A percentile compares a stretch with the other conserved stretches of the same genome.
Conservation (phyloP, 2,888 invertebrate genomes). For the Petrolisthes cinctipes region DNA sequence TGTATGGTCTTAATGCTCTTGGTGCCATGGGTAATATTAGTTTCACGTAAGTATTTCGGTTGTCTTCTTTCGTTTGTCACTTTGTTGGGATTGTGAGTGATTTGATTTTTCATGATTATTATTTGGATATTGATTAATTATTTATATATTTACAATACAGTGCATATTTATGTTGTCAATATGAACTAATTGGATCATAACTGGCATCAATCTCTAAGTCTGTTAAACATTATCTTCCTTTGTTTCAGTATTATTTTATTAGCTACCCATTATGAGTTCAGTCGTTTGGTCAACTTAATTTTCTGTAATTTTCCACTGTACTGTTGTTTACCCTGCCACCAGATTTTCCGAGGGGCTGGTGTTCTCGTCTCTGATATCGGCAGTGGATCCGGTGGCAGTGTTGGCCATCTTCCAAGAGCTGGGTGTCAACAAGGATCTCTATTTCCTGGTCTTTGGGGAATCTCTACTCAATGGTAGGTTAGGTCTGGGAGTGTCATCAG, state of each 20-base stretch:
- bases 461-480: conserved; percentile 73
- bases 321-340: neutral
- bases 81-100: too few relatives aligned
- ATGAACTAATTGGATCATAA: too few relatives aligned
- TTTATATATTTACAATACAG: too few relatives aligned
- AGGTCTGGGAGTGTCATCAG: neutral
- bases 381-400: conserved; percentile 75
- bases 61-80: too few relatives aligned
- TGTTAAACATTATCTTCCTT: too few relatives aligned
- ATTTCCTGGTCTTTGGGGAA: conserved; percentile 75
- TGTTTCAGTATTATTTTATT: neutral
- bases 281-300: neutral
- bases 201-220: too few relatives aligned
- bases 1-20: conserved; percentile 40
- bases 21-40: conserved; percentile 54
- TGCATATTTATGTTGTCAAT: too few relatives aligned
- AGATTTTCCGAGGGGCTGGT: conserved; percentile 69
- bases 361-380: conserved; percentile 74
- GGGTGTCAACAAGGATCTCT: conserved; percentile 74
- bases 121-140: too few relatives aligned
- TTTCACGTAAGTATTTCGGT: conserved; percentile 46
- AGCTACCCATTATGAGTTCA: neutral
- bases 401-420: conserved; percentile 74
- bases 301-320: neutral
- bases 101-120: too few relatives aligned